Evolutionary conservation across 2,797 vertebrate genomes (phyloP), one percentile per base, ranked within the genome.

Genomic region (Megalops cyprinoides): DNA sequence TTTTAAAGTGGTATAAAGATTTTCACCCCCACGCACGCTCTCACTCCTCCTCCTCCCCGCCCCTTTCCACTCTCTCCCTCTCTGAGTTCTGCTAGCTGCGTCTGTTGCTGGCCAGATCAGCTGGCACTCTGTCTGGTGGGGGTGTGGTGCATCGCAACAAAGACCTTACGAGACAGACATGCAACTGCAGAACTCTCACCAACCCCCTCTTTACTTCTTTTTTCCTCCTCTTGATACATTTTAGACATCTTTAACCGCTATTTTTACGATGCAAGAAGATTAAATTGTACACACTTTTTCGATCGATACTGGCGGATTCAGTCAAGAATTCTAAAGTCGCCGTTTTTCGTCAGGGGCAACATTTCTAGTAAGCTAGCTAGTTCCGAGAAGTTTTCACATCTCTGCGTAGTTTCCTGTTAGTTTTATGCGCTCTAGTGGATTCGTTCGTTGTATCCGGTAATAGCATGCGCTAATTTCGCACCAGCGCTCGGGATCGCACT

Each of bases 41-140:
- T 12, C 39, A 31, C 34, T 37, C 12, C 46, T 48, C 46, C 46
- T 48, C 46, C 46, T 48, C 46, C 46, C 10, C 39, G 12, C 3
- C 34, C 62, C 39, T 20, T 42, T 10, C 39, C 67, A 8, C 7
- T 62, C 58, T 58, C 49, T 76, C 67, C 31, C 58, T 60, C 56
- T 95, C 95, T 87, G 93, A 84, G 92, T 91, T 96, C 95, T 82
- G 84, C 93, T 96, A 95, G 94, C 91, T 90, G 90, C 93, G 95
- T 95, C 95, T 96, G 95, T 96, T 96, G 94, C 95, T 96, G 95
- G 95, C 94, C 95, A 96, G 93, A 95, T 94, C 94, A 94, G 94
- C 93, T 95, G 94, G 94, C 94, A 93, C 93, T 91, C 92, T 93
- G 90, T 92, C 88, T 91, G 84, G 88, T 88, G 93, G 94, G 93